These are phyloP conservation scores for Pomacea maculata DNA, from an alignment of 1,140 invertebrate genomes.

Conservation along the genomic window DNA sequence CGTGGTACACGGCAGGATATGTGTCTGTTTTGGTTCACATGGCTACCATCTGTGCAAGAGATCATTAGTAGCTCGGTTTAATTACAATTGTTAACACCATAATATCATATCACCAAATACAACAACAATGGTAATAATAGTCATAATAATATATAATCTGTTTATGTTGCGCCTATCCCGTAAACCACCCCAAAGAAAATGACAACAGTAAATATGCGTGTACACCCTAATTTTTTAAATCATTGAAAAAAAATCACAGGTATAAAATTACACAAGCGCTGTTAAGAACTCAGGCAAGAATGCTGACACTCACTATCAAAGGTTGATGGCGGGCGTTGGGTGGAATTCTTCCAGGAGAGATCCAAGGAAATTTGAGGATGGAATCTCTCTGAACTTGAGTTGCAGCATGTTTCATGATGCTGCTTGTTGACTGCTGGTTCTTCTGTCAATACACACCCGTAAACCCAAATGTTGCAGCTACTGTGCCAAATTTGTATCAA, in stretches of 20 bases:
- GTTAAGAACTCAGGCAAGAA: neutral
- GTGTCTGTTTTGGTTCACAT: constrained; percentile 39
- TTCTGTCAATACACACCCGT: neutral
- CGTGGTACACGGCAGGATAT: constrained; percentile 31
- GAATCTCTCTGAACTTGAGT: constrained; percentile 28
- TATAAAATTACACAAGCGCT: too few relatives aligned
- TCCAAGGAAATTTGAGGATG: constrained; percentile 15
- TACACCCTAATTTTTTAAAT: too few relatives aligned
- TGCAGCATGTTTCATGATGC: constrained; percentile 32
- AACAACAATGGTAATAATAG: too few relatives aligned
- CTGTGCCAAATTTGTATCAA: too few relatives aligned
- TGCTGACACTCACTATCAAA: constrained; percentile 32
- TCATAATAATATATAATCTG: too few relatives aligned
- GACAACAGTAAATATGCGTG: too few relatives aligned
- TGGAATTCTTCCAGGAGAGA: constrained; percentile 34
- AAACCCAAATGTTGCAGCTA: neutral
- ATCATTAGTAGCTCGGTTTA: neutral
- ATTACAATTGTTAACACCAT: neutral
- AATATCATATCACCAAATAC: neutral
- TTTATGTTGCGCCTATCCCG: too few relatives aligned
- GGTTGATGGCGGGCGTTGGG: constrained; percentile 30
- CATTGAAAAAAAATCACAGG: too few relatives aligned
- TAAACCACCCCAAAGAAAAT: too few relatives aligned
- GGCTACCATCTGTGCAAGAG: constrained; percentile 30
- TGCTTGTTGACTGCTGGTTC: constrained; percentile 30